These are phyloP conservation scores for Odontomyia ornata DNA, from an alignment of 2,888 invertebrate genomes.

Conservation along the genomic window DNA sequence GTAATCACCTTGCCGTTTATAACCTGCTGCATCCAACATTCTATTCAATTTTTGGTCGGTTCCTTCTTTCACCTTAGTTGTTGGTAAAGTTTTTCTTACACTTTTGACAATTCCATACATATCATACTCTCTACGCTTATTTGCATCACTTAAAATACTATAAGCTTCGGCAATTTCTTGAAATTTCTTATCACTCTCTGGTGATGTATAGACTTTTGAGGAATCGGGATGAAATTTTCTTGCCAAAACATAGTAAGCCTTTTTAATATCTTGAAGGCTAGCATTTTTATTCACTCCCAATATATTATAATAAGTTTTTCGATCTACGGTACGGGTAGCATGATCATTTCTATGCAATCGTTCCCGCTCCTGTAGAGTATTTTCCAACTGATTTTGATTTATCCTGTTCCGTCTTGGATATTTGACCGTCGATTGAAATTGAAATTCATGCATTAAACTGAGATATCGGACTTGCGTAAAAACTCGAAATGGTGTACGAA, in stretches of 20 bases:
- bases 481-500: background rate
- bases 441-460: background rate
- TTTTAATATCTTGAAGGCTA: slow-evolving; percentile 57
- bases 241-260: slow-evolving; percentile 60
- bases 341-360: background rate
- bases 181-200: slow-evolving; percentile 56
- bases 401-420: slow-evolving; percentile 27
- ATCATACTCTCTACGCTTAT: slow-evolving; percentile 73
- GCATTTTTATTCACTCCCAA: slow-evolving; percentile 57
- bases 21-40: background rate
- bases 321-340: background rate
- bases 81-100: background rate
- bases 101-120: slow-evolving; percentile 53
- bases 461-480: background rate
- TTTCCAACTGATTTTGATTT: background rate
- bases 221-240: slow-evolving; percentile 62
- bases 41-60: background rate
- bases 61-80: background rate
- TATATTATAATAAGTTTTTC: slow-evolving; percentile 59
- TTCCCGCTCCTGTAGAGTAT: background rate
- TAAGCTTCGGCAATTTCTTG: slow-evolving; percentile 99
- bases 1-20: background rate
- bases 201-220: slow-evolving; percentile 51
- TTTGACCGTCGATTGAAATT: background rate
- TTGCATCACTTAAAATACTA: slow-evolving; percentile 85